phyloP scores from a whole-genome alignment of 1,140 invertebrate genomes.

The Sipha flava region DNA sequence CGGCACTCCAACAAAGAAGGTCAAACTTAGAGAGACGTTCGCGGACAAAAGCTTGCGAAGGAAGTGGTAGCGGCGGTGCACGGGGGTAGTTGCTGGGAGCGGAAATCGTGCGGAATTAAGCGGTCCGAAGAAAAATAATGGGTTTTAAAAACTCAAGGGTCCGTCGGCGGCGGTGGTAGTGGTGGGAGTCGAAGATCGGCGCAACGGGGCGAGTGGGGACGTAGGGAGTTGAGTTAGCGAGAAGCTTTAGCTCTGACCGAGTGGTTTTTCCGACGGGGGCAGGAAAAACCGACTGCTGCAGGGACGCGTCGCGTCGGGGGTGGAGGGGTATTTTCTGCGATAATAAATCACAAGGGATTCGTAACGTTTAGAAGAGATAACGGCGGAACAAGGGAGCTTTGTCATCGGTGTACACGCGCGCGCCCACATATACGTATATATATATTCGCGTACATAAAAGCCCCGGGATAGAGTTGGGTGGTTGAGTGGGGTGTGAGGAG shows the following conservation, averaged over 20 bases:
- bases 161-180: too few species aligned
- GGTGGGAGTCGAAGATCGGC: too few species aligned
- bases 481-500: too few species aligned
- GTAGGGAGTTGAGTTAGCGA: too few species aligned
- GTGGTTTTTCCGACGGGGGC: neutral
- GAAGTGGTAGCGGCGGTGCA: neutral
- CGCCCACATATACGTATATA: neutral
- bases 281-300: neutral
- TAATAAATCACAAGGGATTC: constrained; percentile 28
- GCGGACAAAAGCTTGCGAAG: too few species aligned
- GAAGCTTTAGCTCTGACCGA: neutral
- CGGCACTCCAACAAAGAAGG: too few species aligned
- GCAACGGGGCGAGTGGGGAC: too few species aligned
- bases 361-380: constrained; percentile 24
- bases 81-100: too few species aligned
- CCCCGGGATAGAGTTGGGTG: too few species aligned
- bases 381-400: constrained; percentile 29
- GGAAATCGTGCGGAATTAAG: constrained; percentile 1
- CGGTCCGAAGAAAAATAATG: constrained; percentile 11
- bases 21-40: too few species aligned
- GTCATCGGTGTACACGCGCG: neutral
- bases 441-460: neutral
- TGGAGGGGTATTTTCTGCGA: neutral
- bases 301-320: neutral
- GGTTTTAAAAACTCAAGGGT: neutral